These are phyloP conservation scores for Poeciliopsis gracilis DNA, from an alignment of 2,797 vertebrate species.

Conservation along the genomic window DNA sequence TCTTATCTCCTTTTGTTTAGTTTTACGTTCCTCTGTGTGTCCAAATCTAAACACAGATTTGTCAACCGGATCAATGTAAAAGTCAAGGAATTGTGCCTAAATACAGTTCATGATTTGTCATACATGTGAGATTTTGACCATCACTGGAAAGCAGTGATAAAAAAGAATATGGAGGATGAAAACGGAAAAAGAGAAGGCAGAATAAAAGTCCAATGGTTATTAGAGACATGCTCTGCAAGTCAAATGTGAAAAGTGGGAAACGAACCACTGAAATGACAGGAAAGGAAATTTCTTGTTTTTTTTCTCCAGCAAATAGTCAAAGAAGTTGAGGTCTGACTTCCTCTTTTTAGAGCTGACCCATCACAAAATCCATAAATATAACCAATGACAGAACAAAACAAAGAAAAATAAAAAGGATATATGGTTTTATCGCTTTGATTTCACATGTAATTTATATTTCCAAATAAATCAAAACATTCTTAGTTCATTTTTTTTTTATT, in stretches of 20 bases:
- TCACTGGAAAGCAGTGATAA: conserved; percentile 27
- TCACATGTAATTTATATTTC: not conserved
- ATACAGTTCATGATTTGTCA: conserved; percentile 20
- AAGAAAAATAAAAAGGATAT: conserved; percentile 3
- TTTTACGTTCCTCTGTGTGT: not conserved
- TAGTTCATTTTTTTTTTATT: not conserved
- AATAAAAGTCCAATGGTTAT: conserved; percentile 24
- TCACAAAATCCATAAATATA: not conserved
- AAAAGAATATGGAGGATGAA: conserved; percentile 26
- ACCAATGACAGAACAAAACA: not conserved
- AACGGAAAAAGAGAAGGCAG: conserved; percentile 29
- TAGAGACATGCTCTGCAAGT: conserved; percentile 32
- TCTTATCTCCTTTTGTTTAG: not conserved
- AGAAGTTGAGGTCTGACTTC: conserved; percentile 13
- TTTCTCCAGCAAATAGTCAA: not conserved
- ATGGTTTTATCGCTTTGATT: not conserved
- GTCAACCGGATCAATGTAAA: not conserved
- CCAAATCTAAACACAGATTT: not conserved
- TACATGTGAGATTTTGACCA: conserved; percentile 18
- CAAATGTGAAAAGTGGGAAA: conserved; percentile 19
- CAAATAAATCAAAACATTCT: conserved; percentile 6
- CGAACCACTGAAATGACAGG: not conserved
- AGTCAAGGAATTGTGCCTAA: conserved; percentile 11
- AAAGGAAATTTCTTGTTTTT: conserved; percentile 15
- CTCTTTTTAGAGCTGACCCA: not conserved